phyloP scores from a whole-genome alignment of 2,113 vertebrate species.

The Columba livia region DNA sequence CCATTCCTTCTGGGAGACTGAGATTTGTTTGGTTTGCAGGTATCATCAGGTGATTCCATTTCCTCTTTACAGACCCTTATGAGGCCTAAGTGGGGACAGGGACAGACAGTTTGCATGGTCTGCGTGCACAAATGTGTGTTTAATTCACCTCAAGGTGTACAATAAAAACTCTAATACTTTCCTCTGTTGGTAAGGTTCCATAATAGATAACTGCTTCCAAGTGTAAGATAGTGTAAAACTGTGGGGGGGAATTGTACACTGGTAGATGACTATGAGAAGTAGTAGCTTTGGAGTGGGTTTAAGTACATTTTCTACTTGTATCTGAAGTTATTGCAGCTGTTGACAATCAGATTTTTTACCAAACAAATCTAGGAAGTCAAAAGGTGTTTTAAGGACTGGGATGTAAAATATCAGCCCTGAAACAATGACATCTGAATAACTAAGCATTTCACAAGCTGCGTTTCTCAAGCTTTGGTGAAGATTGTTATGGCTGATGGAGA shows the following conservation, averaged over 20 bases:
- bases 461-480: background rate
- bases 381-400: background rate
- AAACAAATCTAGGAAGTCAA: background rate
- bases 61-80: background rate
- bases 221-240: background rate
- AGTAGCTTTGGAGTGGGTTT: background rate
- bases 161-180: background rate
- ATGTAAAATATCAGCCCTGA: background rate
- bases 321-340: background rate
- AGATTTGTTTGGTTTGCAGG: background rate
- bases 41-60: background rate
- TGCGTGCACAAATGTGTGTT: background rate
- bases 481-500: constrained; percentile 22
- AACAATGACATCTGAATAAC: background rate
- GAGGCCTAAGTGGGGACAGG: background rate
- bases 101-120: background rate
- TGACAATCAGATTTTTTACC: background rate
- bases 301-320: background rate
- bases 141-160: background rate
- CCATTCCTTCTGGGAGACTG: background rate
- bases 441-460: background rate
- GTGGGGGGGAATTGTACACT: accelerated
- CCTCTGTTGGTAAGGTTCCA: background rate
- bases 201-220: background rate
- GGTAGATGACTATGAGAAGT: background rate